Conservation (phyloP, 2,888 invertebrate genomes). For the Spodoptera littoralis region DNA sequence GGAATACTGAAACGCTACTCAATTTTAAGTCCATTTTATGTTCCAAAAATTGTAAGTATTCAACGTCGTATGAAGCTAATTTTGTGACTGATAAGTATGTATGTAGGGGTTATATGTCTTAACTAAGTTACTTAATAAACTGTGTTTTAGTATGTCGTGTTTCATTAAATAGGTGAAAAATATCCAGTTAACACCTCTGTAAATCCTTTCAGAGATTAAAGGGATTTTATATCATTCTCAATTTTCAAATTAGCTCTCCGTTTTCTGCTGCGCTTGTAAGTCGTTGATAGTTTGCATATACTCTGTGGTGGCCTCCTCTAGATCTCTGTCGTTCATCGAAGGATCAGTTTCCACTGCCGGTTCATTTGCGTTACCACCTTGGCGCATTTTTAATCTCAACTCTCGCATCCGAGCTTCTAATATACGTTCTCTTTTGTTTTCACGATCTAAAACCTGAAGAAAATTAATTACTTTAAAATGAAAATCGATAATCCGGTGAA, state of each 20-base stretch:
- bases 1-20: too few species aligned
- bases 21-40: too few species aligned
- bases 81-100: constrained; percentile 15
- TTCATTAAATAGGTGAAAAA: too few species aligned
- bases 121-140: background rate
- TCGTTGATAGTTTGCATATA: constrained; percentile 76
- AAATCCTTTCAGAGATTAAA: too few species aligned
- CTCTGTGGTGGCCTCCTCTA: constrained; percentile 80
- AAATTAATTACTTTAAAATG: background rate
- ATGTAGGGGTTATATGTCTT: constrained; percentile 4
- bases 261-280: constrained; percentile 71
- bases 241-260: constrained; percentile 19
- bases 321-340: constrained; percentile 72
- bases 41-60: constrained; percentile 17
- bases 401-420: constrained; percentile 96
- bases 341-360: constrained; percentile 68
- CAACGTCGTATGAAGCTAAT: constrained; percentile 10
- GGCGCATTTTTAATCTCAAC: constrained; percentile 90
- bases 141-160: too few species aligned
- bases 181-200: too few species aligned
- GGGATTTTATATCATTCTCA: too few species aligned
- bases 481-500: background rate
- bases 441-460: constrained; percentile 94
- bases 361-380: constrained; percentile 66
- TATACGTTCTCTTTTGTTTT: constrained; percentile 96